Conservation (phyloP, 92 coral and sea anemone genomes). For the Epizoanthus stellaris region DNA sequence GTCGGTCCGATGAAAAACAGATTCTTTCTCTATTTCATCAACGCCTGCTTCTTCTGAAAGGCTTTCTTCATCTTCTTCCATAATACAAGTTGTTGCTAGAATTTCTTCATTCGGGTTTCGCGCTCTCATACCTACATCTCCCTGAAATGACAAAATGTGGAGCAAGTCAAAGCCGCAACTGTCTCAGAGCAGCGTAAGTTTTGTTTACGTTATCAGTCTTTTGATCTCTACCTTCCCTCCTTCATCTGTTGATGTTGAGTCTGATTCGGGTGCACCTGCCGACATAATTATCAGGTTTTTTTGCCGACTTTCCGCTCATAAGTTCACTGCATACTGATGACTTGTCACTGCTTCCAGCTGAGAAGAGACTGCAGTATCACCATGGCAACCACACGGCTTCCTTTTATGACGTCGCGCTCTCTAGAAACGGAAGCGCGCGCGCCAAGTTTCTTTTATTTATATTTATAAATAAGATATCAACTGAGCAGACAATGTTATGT, state of each 20-base stretch:
- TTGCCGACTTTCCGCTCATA: conserved; percentile 42
- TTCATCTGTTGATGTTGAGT: conserved; percentile 51
- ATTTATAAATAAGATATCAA: too few relatives aligned
- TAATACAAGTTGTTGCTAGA: conserved; percentile 19
- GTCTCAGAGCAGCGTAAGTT: not conserved
- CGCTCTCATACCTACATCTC: not conserved
- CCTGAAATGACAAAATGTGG: not conserved
- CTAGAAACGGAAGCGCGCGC: conserved; percentile 31
- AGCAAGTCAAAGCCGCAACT: not conserved
- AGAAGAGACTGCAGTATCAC: conserved; percentile 11
- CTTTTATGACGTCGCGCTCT: conserved; percentile 36
- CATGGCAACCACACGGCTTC: conserved; percentile 54
- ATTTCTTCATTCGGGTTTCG: conserved; percentile 45
- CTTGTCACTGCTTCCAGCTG: conserved; percentile 24
- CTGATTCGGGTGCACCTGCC: conserved; percentile 56
- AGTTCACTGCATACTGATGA: not conserved
- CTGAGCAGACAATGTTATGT: too few relatives aligned
- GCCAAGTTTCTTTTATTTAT: too few relatives aligned
- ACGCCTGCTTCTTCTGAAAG: conserved; percentile 42
- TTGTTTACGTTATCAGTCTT: conserved; percentile 23
- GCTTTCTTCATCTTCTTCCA: conserved; percentile 49
- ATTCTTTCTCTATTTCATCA: conserved; percentile 47
- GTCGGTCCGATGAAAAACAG: conserved; percentile 40
- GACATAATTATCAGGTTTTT: conserved; percentile 45
- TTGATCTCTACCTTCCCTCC: conserved; percentile 52